These are phyloP conservation scores for Ammodytes marinus DNA, from an alignment of 2,113 vertebrate species.

Conservation along the genomic window DNA sequence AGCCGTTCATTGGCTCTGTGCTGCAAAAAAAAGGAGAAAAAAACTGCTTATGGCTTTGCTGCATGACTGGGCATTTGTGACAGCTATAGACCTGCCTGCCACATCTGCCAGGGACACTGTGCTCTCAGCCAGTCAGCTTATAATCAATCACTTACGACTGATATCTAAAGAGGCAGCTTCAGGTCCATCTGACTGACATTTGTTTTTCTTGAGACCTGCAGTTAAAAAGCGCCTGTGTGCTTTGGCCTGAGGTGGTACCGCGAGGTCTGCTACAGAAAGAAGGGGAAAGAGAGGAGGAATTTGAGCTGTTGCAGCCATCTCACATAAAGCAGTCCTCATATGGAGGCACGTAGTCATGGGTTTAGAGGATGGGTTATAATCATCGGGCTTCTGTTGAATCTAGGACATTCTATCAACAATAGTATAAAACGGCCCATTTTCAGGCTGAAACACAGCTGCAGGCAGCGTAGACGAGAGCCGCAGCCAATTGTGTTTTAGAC, in stretches of 20 bases:
- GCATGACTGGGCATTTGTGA: constrained; percentile 87
- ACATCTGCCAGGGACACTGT: constrained; percentile 77
- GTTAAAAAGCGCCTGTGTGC: constrained; percentile 41
- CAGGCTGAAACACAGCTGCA: constrained; percentile 57
- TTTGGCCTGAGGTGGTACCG: constrained; percentile 21
- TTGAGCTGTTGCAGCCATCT: constrained; percentile 1
- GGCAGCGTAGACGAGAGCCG: constrained; percentile 45
- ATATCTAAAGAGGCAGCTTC: constrained; percentile 65
- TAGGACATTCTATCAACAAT: constrained; percentile 68
- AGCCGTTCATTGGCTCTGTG: constrained; percentile 76
- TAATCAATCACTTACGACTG: constrained; percentile 78
- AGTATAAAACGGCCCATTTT: constrained; percentile 63
- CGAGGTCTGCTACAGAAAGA: constrained; percentile 2
- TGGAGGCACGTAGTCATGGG: constrained; percentile 25
- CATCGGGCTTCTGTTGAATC: constrained; percentile 48
- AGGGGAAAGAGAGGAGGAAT: not conserved
- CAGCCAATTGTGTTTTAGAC: constrained; percentile 62
- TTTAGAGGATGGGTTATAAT: constrained; percentile 31
- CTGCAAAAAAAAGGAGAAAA: constrained; percentile 61
- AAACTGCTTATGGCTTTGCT: constrained; percentile 82
- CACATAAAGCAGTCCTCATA: constrained; percentile 18
- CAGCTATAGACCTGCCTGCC: constrained; percentile 78
- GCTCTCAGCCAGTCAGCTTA: constrained; percentile 67
- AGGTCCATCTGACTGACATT: constrained; percentile 46
- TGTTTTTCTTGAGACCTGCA: constrained; percentile 48